A percentile compares a stretch with the other conserved stretches of the same genome.
These are phyloP conservation scores for Plectropomus leopardus DNA, from an alignment of 2,113 vertebrate genomes.

Conservation along the genomic window DNA sequence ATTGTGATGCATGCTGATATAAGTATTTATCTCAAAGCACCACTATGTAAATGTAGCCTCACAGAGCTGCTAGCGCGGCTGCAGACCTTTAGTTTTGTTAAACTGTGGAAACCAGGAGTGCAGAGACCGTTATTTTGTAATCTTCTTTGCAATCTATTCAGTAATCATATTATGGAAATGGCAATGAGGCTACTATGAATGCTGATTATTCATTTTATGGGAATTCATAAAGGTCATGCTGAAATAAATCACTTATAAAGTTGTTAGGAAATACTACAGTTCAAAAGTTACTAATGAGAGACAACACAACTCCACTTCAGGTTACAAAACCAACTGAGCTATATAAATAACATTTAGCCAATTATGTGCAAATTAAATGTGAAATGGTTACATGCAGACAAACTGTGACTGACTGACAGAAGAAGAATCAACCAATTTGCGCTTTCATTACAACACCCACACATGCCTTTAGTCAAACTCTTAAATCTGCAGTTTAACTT, in stretches of 20 bases:
- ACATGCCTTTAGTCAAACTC: constrained; percentile 2
- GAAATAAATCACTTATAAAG: constrained; percentile 40
- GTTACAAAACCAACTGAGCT: constrained; percentile 9
- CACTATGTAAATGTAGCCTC: not conserved
- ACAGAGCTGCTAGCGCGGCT: not conserved
- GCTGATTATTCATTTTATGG: constrained; percentile 37
- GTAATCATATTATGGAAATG: constrained; percentile 33
- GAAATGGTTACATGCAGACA: not conserved
- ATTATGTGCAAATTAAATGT: constrained; percentile 31
- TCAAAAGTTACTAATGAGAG: constrained; percentile 9
- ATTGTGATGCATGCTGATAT: not conserved
- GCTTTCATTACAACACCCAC: constrained; percentile 46
- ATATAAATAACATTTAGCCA: constrained; percentile 16
- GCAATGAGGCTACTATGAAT: constrained; percentile 19
- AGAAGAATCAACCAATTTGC: not conserved
- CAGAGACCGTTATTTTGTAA: not conserved
- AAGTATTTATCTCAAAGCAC: not conserved
- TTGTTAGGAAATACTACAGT: constrained; percentile 21
- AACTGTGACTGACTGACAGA: constrained; percentile 16
- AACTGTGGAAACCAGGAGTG: not conserved
- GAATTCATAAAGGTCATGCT: constrained; percentile 37
- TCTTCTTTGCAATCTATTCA: constrained; percentile 12
- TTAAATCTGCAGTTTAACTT: constrained; percentile 46
- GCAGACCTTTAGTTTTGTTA: not conserved
- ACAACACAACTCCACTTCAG: not conserved